Percentiles rank a stretch among this genome's conserved stretches.
Conservation (phyloP, 1,140 invertebrate species). For the Helicoverpa armigera region DNA sequence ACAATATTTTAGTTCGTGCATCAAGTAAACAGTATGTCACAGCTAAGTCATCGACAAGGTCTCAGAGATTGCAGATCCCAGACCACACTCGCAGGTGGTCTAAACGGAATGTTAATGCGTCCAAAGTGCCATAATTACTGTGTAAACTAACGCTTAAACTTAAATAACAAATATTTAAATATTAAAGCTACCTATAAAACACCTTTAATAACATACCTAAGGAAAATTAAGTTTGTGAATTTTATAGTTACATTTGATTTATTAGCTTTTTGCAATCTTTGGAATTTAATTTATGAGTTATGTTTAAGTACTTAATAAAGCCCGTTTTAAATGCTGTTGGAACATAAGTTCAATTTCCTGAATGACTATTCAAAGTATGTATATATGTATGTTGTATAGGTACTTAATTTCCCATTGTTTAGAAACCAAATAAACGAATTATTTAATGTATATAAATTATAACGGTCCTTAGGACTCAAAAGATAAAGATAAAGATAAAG, state of each 20-base stretch:
- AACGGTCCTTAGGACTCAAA: too few relatives aligned
- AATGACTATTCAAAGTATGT: too few relatives aligned
- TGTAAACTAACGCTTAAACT: slow-evolving; percentile 37
- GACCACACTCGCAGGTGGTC: slow-evolving; percentile 58
- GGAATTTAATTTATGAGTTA: neutral
- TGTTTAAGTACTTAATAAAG: neutral
- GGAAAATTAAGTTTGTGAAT: neutral
- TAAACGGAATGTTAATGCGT: slow-evolving; percentile 58
- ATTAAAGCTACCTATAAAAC: neutral
- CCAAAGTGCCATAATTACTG: slow-evolving; percentile 59
- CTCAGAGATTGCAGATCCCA: slow-evolving; percentile 57
- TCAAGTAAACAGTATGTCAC: neutral
- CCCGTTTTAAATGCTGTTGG: neutral
- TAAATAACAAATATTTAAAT: slow-evolving; percentile 56
- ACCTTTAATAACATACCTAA: neutral
- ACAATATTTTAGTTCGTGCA: neutral
- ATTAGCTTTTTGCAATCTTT: neutral
- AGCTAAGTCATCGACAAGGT: slow-evolving; percentile 48
- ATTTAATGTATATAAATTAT: too few relatives aligned
- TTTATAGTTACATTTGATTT: neutral
- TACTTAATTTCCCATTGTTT: too few relatives aligned
- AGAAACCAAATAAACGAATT: too few relatives aligned
- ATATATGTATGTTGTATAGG: too few relatives aligned
- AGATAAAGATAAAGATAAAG: too few relatives aligned
- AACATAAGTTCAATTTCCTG: neutral